Percentiles rank a stretch among this genome's conserved stretches.
phyloP scores from a whole-genome alignment of 2,888 invertebrate species.

The Dryomyza anilis region DNA sequence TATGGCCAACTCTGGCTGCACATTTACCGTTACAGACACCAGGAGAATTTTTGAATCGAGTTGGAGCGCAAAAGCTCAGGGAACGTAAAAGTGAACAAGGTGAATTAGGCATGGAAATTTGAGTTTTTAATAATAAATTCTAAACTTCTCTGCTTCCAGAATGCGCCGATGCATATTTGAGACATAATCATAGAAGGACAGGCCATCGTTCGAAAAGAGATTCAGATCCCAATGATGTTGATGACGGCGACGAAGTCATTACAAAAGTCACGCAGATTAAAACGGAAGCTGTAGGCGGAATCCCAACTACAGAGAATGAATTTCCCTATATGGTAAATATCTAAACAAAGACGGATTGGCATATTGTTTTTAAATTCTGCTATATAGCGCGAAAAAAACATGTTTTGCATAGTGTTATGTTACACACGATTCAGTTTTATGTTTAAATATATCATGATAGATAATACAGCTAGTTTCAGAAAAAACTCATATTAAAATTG shows the following conservation, averaged over 20 bases:
- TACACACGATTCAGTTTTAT: too few relatives aligned
- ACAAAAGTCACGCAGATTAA: not conserved
- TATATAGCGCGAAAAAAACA: too few relatives aligned
- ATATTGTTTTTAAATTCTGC: too few relatives aligned
- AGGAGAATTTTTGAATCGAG: too few relatives aligned
- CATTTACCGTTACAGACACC: too few relatives aligned
- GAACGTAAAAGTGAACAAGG: not conserved
- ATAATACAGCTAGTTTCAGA: too few relatives aligned
- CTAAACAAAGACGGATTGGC: too few relatives aligned
- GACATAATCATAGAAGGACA: not conserved
- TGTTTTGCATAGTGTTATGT: too few relatives aligned
- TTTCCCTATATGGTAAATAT: conserved; percentile 6
- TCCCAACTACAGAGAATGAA: not conserved
- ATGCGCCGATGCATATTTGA: not conserved
- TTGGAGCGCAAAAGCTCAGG: not conserved
- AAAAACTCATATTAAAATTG: too few relatives aligned
- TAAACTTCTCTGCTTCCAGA: not conserved
- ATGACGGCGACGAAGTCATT: not conserved
- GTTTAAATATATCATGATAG: too few relatives aligned
- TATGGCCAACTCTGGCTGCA: too few relatives aligned
- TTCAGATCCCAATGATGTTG: not conserved
- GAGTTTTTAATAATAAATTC: not conserved
- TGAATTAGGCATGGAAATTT: not conserved
- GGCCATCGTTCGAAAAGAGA: too few relatives aligned
- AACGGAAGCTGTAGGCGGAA: not conserved